Evolutionary conservation across 2,888 invertebrate genomes (phyloP).

Genomic region (Gibbula magus): DNA sequence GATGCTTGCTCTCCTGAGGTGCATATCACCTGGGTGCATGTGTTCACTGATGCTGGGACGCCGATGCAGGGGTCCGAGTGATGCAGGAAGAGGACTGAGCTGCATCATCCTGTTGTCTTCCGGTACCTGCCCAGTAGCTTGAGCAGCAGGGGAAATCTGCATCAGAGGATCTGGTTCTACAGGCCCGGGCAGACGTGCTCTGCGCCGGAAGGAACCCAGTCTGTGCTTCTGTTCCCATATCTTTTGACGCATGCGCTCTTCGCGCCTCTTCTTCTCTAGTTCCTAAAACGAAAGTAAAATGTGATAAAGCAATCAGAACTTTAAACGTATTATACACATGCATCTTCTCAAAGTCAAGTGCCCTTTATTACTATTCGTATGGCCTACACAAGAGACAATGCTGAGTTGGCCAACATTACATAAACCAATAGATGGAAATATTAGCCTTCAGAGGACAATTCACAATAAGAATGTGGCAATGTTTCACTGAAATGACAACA

Average conservation of each 20-base stretch:
- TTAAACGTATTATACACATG: too few species aligned
- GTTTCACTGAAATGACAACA: too few species aligned
- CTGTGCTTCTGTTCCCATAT: conserved; percentile 72
- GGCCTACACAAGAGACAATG: too few species aligned
- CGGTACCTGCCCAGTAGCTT: conserved; percentile 30
- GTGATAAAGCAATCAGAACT: too few species aligned
- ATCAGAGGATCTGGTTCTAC: conserved; percentile 49
- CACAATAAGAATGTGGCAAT: too few species aligned
- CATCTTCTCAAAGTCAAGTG: too few species aligned
- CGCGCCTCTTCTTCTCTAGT: conserved; percentile 71
- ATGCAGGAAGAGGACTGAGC: conserved; percentile 39
- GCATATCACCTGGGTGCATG: conserved; percentile 12
- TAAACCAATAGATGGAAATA: too few species aligned
- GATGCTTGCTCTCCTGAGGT: conserved; percentile 24
- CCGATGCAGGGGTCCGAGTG: conserved; percentile 2
- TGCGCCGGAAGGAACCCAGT: conserved; percentile 64
- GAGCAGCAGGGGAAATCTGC: conserved; percentile 24
- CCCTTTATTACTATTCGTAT: too few species aligned
- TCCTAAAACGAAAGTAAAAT: conserved; percentile 48
- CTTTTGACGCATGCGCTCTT: conserved; percentile 71
- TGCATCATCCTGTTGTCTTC: conserved; percentile 35
- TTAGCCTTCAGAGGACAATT: too few species aligned
- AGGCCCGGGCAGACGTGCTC: conserved; percentile 59
- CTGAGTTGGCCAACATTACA: too few species aligned
- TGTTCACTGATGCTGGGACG: conserved; percentile 27